phyloP scores from a whole-genome alignment of 2,113 vertebrate genomes.

The Todiramphus saurophagus region DNA sequence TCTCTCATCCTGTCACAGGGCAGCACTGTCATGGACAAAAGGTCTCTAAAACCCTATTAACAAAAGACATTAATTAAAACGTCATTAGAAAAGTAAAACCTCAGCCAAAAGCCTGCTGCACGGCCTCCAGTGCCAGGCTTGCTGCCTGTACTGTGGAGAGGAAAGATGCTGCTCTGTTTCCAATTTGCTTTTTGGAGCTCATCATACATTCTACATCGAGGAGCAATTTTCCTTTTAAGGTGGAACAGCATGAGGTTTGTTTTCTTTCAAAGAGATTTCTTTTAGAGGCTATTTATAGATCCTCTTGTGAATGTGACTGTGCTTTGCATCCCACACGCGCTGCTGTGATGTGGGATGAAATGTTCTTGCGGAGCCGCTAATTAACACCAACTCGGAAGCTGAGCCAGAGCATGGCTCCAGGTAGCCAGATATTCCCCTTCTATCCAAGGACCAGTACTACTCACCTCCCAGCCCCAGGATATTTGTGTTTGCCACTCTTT shows the following conservation, averaged over 20 bases:
- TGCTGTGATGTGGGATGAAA: neutral
- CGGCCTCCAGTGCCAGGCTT: neutral
- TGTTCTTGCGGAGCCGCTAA: neutral
- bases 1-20: too few relatives aligned
- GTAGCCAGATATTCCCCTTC: neutral
- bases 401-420: neutral
- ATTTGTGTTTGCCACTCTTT: neutral
- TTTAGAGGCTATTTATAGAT: slow-evolving; percentile 28
- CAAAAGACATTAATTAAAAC: neutral
- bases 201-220: neutral
- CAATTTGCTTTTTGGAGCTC: slow-evolving; percentile 68
- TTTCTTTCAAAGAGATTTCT: slow-evolving; percentile 24
- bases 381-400: neutral
- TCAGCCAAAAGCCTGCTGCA: neutral
- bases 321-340: neutral
- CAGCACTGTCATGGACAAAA: neutral
- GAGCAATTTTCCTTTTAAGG: slow-evolving; percentile 52
- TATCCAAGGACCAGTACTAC: accelerated
- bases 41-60: neutral
- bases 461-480: accelerated
- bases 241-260: slow-evolving; percentile 32
- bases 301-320: neutral
- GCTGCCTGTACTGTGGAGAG: neutral
- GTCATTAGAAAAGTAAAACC: neutral
- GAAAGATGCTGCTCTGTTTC: slow-evolving; percentile 61